These are phyloP conservation scores for Theonella swinhoei DNA, from an alignment of 37 sponge, comb jelly and placozoan species.

Conservation along the genomic window DNA sequence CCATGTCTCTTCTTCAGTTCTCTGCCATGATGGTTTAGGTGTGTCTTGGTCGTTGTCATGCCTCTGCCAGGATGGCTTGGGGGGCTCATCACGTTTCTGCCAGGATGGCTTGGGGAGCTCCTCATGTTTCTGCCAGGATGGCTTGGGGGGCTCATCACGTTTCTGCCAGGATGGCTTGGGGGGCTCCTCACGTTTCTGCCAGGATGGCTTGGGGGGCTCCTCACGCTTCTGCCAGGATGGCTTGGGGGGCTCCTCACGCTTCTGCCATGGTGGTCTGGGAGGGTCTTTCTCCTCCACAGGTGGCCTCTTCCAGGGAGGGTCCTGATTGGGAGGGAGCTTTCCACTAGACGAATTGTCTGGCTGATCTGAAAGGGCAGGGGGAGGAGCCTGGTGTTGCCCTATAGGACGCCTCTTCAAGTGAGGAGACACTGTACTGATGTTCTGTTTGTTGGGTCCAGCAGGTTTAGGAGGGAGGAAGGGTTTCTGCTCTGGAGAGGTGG, in stretches of 20 bases:
- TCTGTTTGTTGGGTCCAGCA: too few relatives aligned
- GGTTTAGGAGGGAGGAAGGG: neutral
- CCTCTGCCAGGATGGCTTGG: neutral
- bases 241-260: too few relatives aligned
- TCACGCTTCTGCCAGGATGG: neutral
- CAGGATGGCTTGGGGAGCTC: too few relatives aligned
- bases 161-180: too few relatives aligned
- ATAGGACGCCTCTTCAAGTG: neutral
- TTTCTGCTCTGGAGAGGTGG: neutral
- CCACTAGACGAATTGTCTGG: too few relatives aligned
- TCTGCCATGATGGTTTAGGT: neutral
- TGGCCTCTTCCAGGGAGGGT: neutral
- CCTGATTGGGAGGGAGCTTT: too few relatives aligned
- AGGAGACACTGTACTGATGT: too few relatives aligned
- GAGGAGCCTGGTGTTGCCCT: neutral
- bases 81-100: neutral
- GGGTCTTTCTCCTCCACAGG: neutral
- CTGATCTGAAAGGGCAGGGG: neutral
- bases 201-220: neutral
- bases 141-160: too few relatives aligned
- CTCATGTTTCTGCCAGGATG: too few relatives aligned
- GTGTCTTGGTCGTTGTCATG: too few relatives aligned
- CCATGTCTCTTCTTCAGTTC: neutral
- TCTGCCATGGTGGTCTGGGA: neutral
- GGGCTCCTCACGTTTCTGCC: too few relatives aligned